Evolutionary conservation across 2,797 vertebrate genomes (phyloP), one percentile per base, ranked within the genome.

Genomic region (Anguilla pacifica): DNA sequence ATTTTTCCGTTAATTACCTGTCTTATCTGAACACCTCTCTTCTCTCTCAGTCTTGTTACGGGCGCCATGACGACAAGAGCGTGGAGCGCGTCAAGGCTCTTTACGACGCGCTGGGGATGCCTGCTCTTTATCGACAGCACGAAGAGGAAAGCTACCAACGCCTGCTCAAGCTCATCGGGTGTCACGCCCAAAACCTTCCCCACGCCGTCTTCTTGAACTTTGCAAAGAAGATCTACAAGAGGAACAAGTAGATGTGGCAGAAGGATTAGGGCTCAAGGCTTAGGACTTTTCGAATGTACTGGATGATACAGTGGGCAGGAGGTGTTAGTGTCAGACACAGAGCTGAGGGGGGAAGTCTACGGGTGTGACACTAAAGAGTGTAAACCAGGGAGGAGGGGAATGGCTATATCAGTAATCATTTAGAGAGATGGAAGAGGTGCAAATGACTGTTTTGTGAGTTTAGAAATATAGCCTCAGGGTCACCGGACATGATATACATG

Each of bases 201-300:
- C 91, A 90, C 0, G 91, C 93, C 0, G 94, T 99, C 88, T 99
- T 99, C 91, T 94, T 98, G 17, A 96, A 94, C 89, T 96, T 99
- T 0, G 97, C 96, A 0, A 93, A 94, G 67, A 98, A 97, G 92
- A 97, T 99, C 88, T 99, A 99, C 94, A 99, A 97, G 93, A 95
- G 98, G 35, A 96, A 96, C 92, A 99, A 99, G 88, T 99, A 94
- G 98, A 6, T 6, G 51, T 9, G 9, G 22, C 0, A 19, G 85
- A 13, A 35, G 15, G 67, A 51, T 49, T 61, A 9, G 13, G 28
- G 19, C 11, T n/a, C 22, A 10, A 51, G 11, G 19, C 46, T n/a
- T 25, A 49, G 79, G 79, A 82, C 43, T 35, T 79, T 6, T 74
- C 0, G 43, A 17, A 19, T 49, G 17, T 28, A 22, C 19, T 82